Percentiles rank a stretch among this genome's conserved stretches.
phyloP scores from a whole-genome alignment of 2,888 invertebrate species.

The Mesorhabditis sp. region DNA sequence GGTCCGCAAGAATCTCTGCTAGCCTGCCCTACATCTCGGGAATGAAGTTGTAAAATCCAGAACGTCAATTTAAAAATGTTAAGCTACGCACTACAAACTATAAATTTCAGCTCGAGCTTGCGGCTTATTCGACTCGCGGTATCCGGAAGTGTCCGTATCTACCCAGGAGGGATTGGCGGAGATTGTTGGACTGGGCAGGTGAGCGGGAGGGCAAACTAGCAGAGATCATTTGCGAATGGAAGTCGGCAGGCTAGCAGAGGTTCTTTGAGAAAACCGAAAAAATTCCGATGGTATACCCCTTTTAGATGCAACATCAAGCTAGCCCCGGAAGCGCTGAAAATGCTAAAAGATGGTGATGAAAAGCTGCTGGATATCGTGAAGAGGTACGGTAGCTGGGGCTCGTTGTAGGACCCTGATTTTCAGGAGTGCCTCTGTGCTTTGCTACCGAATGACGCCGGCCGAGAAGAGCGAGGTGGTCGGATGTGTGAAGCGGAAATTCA shows the following conservation, averaged over 20 bases:
- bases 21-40: slow-evolving; percentile 57
- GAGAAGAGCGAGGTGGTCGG: slow-evolving; percentile 66
- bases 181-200: not conserved
- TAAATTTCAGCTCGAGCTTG: not conserved
- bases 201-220: not conserved
- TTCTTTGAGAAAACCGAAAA: not conserved
- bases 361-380: not conserved
- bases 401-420: not conserved
- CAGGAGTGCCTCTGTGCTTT: slow-evolving; percentile 80
- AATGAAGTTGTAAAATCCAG: slow-evolving; percentile 35
- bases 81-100: too few species aligned
- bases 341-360: not conserved
- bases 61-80: slow-evolving; percentile 51
- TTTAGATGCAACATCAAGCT: slow-evolving; percentile 15
- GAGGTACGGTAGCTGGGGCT: not conserved
- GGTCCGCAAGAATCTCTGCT: slow-evolving; percentile 76
- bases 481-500: not conserved
- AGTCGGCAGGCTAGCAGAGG: not conserved
- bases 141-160: not conserved
- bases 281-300: not conserved
- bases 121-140: not conserved
- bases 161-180: not conserved
- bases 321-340: not conserved
- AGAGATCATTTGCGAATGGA: not conserved
- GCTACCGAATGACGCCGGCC: slow-evolving; percentile 84